Evolutionary conservation across 2,797 vertebrate genomes (phyloP), one percentile per base, ranked within the genome.

Genomic region (Rhinichthys osculus): DNA sequence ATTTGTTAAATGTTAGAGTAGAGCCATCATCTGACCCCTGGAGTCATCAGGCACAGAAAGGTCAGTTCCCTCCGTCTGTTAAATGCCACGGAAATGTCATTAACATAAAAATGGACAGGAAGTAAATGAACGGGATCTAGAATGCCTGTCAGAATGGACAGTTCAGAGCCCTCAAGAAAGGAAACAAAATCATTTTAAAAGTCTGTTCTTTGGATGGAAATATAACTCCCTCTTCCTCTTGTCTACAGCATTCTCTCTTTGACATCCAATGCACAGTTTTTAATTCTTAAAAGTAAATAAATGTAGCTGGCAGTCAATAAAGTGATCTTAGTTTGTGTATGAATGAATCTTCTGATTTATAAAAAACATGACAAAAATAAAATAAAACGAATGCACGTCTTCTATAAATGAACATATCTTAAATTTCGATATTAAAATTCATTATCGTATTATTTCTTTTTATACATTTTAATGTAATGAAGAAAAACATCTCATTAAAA

Each of bases 71-170:
- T 67, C 50, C 35, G 1, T 79, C 33, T 72, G 72, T 84, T 81
- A 84, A 78, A 87, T 87, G 79, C 35, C 66, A 74, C 35, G 57
- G 74, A 86, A 87, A 87, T 85, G 85, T 82, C 85, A 82, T 70
- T 77, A 78, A 54, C 67, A 81, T 86, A 85, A 85, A 85, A 79
- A 82, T 82, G 82, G 81, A 47, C n/a, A 40, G 38, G 40, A 76
- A 47, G 77, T 59, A 72, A n/a, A 30, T 52, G 57, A 78, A 85
- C n/a, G 5, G 27, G 54, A 52, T 44, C 23, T 17, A 54, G 67
- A 83, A 38, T 35, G 52, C 13, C 50, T 50, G 50, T 81, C 64
- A 59, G 50, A 19, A 33, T 50, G n/a, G 69, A 35, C 30, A 59
- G 86, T 17, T 62, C 11, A 62, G 40, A 69, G 19, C 38, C 62